These are phyloP conservation scores for Venustoraphidia nigricollis DNA, from an alignment of 2,888 invertebrate genomes.

Conservation along the genomic window DNA sequence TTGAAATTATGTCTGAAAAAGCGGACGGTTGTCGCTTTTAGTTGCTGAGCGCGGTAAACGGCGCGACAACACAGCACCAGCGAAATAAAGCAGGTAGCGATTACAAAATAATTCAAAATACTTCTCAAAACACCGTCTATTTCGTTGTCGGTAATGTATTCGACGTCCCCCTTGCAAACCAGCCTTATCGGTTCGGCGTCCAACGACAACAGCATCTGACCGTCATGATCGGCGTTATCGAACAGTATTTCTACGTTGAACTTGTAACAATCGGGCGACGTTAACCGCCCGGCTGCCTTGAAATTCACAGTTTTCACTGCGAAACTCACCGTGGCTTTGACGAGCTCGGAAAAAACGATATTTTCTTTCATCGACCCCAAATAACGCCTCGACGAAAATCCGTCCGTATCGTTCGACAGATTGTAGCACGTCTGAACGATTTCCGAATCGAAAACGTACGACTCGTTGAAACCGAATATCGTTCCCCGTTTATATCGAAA, in stretches of 20 bases:
- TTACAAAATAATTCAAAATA: conserved; percentile 68
- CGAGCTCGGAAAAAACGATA: conserved; percentile 66
- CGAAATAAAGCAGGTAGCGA: conserved; percentile 63
- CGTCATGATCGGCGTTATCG: conserved; percentile 87
- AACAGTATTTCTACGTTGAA: conserved; percentile 69
- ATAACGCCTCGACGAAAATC: conserved; percentile 33
- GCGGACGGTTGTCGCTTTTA: conserved; percentile 55
- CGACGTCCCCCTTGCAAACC: conserved; percentile 63
- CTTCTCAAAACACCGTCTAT: conserved; percentile 61
- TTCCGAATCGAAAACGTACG: conserved; percentile 73
- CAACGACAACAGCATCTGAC: conserved; percentile 72
- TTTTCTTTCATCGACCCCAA: conserved; percentile 42
- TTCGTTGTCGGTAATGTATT: conserved; percentile 58
- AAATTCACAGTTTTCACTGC: conserved; percentile 80
- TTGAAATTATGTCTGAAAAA: conserved; percentile 59
- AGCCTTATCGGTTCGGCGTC: conserved; percentile 64
- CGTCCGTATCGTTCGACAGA: conserved; percentile 15
- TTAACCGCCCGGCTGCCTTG: conserved; percentile 71
- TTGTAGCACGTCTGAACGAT: conserved; percentile 48
- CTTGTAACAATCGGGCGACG: conserved; percentile 83
- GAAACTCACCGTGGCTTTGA: conserved; percentile 59
- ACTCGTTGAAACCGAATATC: conserved; percentile 80
- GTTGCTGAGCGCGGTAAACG: conserved; percentile 70
- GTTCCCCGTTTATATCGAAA: conserved; percentile 66
- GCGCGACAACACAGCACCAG: conserved; percentile 79